phyloP scores from a whole-genome alignment of 1,140 invertebrate species.

The Oncopeltus fasciatus region DNA sequence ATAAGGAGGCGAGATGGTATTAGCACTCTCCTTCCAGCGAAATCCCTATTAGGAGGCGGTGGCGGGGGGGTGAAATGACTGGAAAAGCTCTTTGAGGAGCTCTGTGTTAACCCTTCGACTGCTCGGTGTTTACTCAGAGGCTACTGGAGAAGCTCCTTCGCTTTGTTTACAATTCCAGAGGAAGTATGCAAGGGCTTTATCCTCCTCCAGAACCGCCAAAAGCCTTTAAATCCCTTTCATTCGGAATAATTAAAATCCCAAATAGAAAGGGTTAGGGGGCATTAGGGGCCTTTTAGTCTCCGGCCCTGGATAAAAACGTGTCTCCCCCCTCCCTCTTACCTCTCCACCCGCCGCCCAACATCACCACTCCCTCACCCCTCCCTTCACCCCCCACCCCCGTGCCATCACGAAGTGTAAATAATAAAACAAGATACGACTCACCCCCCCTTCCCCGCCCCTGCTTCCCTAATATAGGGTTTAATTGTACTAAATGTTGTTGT shows the following conservation, averaged over 20 bases:
- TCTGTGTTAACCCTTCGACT: no score
- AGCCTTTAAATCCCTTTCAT: conserved; percentile 7
- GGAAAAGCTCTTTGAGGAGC: no score
- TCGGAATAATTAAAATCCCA: conserved; percentile 9
- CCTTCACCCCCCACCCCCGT: background rate
- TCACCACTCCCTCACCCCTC: no score
- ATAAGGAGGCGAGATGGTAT: no score
- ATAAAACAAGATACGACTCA: background rate
- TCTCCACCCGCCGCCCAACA: no score
- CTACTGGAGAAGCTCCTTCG: background rate
- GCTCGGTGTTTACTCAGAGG: no score
- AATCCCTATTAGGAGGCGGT: no score
- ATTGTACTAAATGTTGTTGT: conserved; percentile 12
- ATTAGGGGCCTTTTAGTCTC: conserved; percentile 1
- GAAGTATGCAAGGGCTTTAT: background rate
- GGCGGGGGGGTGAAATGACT: no score
- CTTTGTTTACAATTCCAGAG: conserved; percentile 3
- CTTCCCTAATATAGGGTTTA: background rate
- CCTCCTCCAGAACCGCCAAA: background rate
- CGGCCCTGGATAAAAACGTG: background rate
- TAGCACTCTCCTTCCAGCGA: no score
- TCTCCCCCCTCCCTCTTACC: background rate
- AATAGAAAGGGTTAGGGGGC: conserved; percentile 8
- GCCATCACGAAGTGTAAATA: background rate
- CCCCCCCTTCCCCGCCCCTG: background rate